Base-by-base conservation (phyloP, 2,888 invertebrate species). In the Ochropacha duplaris region DNA sequence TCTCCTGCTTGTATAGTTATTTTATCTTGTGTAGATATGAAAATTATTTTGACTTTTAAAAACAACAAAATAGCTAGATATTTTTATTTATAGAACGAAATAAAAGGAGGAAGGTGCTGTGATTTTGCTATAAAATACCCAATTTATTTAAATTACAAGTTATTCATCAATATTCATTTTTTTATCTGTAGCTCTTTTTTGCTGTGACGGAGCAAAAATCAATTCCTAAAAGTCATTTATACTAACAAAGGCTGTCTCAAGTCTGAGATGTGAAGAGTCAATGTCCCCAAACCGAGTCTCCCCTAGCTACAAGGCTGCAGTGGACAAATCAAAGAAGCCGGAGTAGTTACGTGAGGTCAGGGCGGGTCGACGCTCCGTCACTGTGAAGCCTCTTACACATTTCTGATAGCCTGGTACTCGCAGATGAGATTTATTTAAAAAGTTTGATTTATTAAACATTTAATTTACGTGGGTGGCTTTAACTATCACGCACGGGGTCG, bases 361-460 rank as follows among this genome's bases (percentile, higher is more conserved):
- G 54, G 57, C 57, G 61, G 60, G 39, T 44, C 26, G 50, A 51
- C 49, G 50, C 59, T 9, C 44, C 19, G 44, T 44, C 16, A 39
- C 57, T 54, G 52, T 52, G 49, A 14, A 66, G 54, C 54, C 51
- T 62, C 65, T 62, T 58, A 49, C 39, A 28, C 26, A 52, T 49
- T 64, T 39, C 59, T 64, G 52, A 52, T 28, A 12, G 57, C 62
- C 59, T 62, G 54, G 66, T 60, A 58, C 28, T 31, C 12, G 52
- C 8, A 11, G 6, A 8, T 11, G 31, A 31, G 8, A 16, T 31
- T 31, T 36, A 14, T 14, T n/a, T 9, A n/a, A 36, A n/a, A 4
- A 31, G 26, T 54, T 44, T 31, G 51, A 56, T 16, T 6, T 16
- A n/a, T n/a, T 39, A 4, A 19, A 5, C n/a, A n/a, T n/a, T n/a